Evolutionary conservation across 2,797 vertebrate genomes (phyloP), one percentile per base, ranked within the genome.

Genomic region (Esox lucius): DNA sequence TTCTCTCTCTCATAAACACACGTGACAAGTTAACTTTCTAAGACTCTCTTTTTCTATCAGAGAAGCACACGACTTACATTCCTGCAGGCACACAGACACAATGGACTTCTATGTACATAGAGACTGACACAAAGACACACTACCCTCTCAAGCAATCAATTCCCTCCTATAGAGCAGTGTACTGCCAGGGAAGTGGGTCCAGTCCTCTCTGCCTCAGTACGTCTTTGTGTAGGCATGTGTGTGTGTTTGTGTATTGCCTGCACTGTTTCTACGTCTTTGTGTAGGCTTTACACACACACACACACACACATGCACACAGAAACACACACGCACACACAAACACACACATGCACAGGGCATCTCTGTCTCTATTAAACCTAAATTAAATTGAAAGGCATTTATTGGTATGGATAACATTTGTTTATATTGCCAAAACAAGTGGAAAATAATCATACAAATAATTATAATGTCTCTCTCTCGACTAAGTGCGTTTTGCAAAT

Each of bases 401-500:
- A 39, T 39, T 39, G 35, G 35, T 39, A 39, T 39, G 35, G 35
- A 39, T 39, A 39, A 39, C 35, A 39, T 39, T 39, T 39, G 35
- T 39, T 39, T 39, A 39, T 35, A 39, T 5, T 39, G 35, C 35
- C 35, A 39, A 39, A 39, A 39, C 35, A 39, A 39, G 4, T 39
- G 5, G 35, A 39, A 39, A 39, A 39, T 39, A 39, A 39, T 1
- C 35, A 39, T 39, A 39, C 35, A 39, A 39, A 39, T 39, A 39
- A 39, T 8, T 5, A 39, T 39, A 39, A 39, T 39, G 2, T 59
- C 17, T 31, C 42, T 73, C 70, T 39, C 65, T 35, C 8, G 6
- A n/a, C 17, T 67, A 67, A n/a, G 17, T 33, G 19, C 80, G 72
- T 74, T 83, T 79, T 46, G 74, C 59, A 39, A 74, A 59, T 77